phyloP scores from a whole-genome alignment of 1,140 invertebrate genomes.

The Lordiphosa clarofinis region DNA sequence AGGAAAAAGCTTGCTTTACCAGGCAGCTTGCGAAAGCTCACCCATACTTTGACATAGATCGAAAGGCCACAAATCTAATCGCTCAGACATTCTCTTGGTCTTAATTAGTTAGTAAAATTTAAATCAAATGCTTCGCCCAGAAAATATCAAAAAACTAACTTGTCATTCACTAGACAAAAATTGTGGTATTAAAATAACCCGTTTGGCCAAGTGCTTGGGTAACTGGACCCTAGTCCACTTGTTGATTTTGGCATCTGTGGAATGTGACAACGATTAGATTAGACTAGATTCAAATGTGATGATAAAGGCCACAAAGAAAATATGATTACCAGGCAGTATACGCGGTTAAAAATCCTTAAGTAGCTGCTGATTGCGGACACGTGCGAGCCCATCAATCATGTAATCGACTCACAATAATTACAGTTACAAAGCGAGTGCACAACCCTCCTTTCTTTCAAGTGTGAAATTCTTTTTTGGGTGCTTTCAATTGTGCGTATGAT shows the following conservation, averaged over 20 bases:
- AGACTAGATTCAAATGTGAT: constrained; percentile 19
- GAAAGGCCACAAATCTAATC: constrained; percentile 49
- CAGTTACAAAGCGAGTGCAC: constrained; percentile 10
- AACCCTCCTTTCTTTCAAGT: constrained; percentile 24
- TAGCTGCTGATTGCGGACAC: constrained; percentile 50
- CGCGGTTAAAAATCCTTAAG: constrained; percentile 6
- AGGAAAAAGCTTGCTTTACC: not conserved
- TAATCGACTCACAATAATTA: constrained; percentile 55
- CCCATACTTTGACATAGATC: constrained; percentile 8
- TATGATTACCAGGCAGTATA: constrained; percentile 15
- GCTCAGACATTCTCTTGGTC: constrained; percentile 20
- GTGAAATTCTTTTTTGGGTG: constrained; percentile 50
- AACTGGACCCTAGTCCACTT: constrained; percentile 48
- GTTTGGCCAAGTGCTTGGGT: constrained; percentile 44
- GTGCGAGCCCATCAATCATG: constrained; percentile 59
- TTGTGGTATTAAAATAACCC: constrained; percentile 17
- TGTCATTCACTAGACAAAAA: constrained; percentile 14
- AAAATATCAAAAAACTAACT: constrained; percentile 17
- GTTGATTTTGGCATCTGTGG: constrained; percentile 43
- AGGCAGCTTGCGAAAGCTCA: constrained; percentile 24
- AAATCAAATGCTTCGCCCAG: constrained; percentile 5
- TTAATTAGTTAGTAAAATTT: constrained; percentile 46
- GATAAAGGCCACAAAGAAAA: constrained; percentile 7
- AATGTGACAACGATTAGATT: constrained; percentile 43
- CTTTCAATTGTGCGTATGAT: constrained; percentile 57